Evolutionary conservation across 2,888 invertebrate species (phyloP), one percentile per base, ranked within the genome.

Genomic region (Patella depressa): DNA sequence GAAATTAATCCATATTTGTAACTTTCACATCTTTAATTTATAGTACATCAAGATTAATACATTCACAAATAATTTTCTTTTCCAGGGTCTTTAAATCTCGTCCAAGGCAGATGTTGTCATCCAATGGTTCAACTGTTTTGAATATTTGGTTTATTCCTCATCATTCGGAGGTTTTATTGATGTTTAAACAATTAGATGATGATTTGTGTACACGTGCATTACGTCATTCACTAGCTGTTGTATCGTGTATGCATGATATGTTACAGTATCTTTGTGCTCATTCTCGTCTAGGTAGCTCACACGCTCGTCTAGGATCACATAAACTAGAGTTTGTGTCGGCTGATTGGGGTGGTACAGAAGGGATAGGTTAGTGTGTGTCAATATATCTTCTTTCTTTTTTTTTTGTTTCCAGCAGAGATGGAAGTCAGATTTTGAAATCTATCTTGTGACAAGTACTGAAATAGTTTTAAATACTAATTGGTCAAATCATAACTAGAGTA

Each of bases 91-190:
- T 90, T 80, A 87, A 88, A 79, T 88, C 87, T 73, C 83, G 90
- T 29, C 90, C 91, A 19, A 79, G 90, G 4, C 85, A 89, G 12
- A 81, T 91, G 12, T 78, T 91, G 53, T 88, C 90, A 5, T 83
- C 84, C 3, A 87, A 90, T 73, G 91, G 91, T 2, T 81, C 85
- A 34, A 82, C 88, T 72, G 86, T 91, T 11, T 82, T 91, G 72
- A 92, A 92, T 83, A 83, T 92, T 53, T 91, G 91, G 91, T 92
- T 91, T 78, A 87, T 92, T 45, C 92, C 92, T 0, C 90, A 91
- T 81, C 85, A 88, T 82, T 85, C 88, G 0, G 91, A 91, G 80
- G 81, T 89, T 7, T 83, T 92, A 73, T 83, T 88, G 73, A 87
- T 90, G 86, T 91, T 88, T 84, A 90, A 89, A 76, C 86, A 85